Percentiles rank a stretch among this genome's conserved stretches.
Conservation (phyloP, 2,888 invertebrate species). For the Epinotia demarniana region DNA sequence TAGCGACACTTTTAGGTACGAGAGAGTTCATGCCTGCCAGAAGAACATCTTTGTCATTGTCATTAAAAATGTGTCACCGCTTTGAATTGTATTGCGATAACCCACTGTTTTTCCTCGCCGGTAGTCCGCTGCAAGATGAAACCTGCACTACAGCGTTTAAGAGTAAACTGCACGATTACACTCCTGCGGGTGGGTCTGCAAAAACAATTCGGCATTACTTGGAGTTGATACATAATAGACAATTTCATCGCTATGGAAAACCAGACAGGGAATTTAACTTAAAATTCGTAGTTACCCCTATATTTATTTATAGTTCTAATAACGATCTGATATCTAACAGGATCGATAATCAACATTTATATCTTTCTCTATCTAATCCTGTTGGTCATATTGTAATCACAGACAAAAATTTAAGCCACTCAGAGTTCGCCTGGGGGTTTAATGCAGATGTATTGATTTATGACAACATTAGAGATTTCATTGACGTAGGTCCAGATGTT, state of each 20-base stretch:
- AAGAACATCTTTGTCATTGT: slow-evolving; percentile 61
- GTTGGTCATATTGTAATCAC: slow-evolving; percentile 67
- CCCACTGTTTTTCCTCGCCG: slow-evolving; percentile 67
- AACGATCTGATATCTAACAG: slow-evolving; percentile 66
- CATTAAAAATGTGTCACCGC: slow-evolving; percentile 61
- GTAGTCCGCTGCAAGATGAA: slow-evolving; percentile 52
- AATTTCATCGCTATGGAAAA: slow-evolving; percentile 64
- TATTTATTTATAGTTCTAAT: slow-evolving; percentile 65
- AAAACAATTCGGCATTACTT: slow-evolving; percentile 69
- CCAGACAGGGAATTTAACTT: slow-evolving; percentile 56
- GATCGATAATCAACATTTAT: slow-evolving; percentile 62
- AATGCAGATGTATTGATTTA: slow-evolving; percentile 58
- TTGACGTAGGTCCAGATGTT: slow-evolving; percentile 5
- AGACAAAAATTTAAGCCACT: slow-evolving; percentile 62
- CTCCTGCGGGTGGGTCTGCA: slow-evolving; percentile 71
- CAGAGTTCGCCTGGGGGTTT: slow-evolving; percentile 68
- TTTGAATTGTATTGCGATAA: slow-evolving; percentile 62
- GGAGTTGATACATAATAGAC: slow-evolving; percentile 61
- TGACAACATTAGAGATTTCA: slow-evolving; percentile 13
- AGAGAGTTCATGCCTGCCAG: slow-evolving; percentile 65
- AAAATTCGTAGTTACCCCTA: slow-evolving; percentile 59
- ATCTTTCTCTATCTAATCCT: slow-evolving; percentile 62
- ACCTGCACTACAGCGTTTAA: slow-evolving; percentile 57
- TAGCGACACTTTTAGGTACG: slow-evolving; percentile 58
- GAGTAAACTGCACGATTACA: slow-evolving; percentile 61